Percentiles rank a stretch among this genome's conserved stretches.
Conservation (phyloP, 2,797 vertebrate genomes). For the Threskiornis aethiopicus region DNA sequence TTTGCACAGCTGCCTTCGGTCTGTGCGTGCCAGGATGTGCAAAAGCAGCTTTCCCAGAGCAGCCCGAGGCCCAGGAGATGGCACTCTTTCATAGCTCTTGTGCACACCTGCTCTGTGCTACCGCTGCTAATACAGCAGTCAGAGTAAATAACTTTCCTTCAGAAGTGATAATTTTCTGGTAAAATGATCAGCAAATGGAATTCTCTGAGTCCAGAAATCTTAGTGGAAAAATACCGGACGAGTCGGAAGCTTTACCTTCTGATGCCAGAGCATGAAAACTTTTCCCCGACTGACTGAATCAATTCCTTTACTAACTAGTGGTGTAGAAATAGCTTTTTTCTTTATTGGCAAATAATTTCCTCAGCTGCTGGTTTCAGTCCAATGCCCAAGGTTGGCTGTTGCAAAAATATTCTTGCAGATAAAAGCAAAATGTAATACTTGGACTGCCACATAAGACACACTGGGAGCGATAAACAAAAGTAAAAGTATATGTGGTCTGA, state of each 20-base stretch:
- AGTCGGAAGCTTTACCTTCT: constrained; percentile 1
- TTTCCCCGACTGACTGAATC: not conserved
- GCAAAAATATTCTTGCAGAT: constrained; percentile 1
- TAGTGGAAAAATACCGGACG: constrained; percentile 63
- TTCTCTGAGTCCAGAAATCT: constrained; percentile 27
- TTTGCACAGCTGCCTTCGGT: not conserved
- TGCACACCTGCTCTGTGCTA: not conserved
- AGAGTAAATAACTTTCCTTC: constrained; percentile 55
- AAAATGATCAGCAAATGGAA: constrained; percentile 60
- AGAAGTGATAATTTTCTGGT: constrained; percentile 67
- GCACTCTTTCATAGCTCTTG: constrained; percentile 46
- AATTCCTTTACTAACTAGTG: constrained; percentile 35
- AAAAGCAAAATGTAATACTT: constrained; percentile 8
- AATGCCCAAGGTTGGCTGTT: not conserved
- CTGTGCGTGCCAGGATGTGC: not conserved
- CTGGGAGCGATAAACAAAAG: not conserved
- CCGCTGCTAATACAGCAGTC: not conserved
- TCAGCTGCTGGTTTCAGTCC: constrained; percentile 9
- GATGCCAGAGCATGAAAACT: not conserved
- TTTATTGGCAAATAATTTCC: constrained; percentile 24
- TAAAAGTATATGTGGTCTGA: not conserved
- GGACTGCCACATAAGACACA: not conserved
- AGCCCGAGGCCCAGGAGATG: constrained; percentile 20
- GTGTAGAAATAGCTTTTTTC: constrained; percentile 4
- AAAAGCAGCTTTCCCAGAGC: not conserved